These are phyloP conservation scores for Parauchenoglanis punctatus DNA, from an alignment of 2,797 vertebrate genomes.

Conservation along the genomic window DNA sequence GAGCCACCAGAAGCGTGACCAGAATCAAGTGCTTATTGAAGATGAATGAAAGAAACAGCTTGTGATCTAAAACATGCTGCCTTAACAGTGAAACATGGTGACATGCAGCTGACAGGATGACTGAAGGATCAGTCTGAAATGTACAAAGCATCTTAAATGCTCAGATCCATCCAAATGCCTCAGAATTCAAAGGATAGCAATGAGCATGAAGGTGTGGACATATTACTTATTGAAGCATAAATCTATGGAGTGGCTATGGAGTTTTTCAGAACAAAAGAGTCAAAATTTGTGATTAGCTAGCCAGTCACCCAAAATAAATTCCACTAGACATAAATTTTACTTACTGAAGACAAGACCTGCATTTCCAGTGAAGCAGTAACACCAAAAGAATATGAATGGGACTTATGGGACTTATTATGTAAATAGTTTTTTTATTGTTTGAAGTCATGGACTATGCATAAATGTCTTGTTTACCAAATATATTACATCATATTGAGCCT, in stretches of 20 bases:
- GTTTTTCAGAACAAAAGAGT: not conserved
- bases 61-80: not conserved
- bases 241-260: not conserved
- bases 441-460: not conserved
- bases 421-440: not conserved
- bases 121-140: not conserved
- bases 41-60: slow-evolving; percentile 7
- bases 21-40: not conserved
- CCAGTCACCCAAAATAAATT: not conserved
- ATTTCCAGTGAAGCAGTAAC: not conserved
- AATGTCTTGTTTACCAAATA: not conserved
- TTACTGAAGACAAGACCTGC: not conserved
- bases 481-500: not conserved
- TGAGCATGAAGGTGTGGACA: not conserved
- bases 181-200: not conserved
- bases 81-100: not conserved
- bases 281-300: not conserved
- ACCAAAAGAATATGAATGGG: not conserved
- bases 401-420: not conserved
- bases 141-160: not conserved
- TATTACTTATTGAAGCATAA: not conserved
- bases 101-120: not conserved
- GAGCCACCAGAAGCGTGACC: not conserved
- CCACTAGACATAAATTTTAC: not conserved
- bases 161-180: not conserved